Conservation (phyloP, 2,888 invertebrate species). For the Reticulitermes lucifugus region DNA sequence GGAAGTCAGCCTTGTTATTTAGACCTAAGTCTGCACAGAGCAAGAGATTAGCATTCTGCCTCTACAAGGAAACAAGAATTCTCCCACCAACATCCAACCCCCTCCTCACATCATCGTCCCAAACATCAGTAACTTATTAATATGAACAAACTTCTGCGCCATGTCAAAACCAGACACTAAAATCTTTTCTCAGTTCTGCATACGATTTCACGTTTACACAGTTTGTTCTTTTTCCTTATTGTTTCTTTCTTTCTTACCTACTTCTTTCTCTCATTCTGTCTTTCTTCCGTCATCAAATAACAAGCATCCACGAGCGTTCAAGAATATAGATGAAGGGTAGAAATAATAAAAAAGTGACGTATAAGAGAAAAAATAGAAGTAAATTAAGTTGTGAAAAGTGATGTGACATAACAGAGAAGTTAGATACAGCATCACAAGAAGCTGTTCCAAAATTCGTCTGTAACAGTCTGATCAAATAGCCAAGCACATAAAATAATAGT, state of each 20-base stretch:
- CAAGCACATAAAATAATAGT: too few species aligned
- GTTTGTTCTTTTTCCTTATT: conserved; percentile 35
- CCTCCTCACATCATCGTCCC: conserved; percentile 3
- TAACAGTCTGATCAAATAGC: too few species aligned
- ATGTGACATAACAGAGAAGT: conserved; percentile 30
- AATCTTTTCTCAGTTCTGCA: conserved; percentile 31
- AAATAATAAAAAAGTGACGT: conserved; percentile 14
- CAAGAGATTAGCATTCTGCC: conserved; percentile 28
- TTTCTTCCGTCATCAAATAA: conserved; percentile 38
- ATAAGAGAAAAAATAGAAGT: conserved; percentile 14
- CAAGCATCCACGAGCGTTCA: conserved; percentile 36
- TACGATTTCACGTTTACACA: conserved; percentile 38
- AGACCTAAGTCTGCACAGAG: neutral
- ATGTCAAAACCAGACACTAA: conserved; percentile 65
- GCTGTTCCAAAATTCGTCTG: too few species aligned
- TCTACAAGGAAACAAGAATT: conserved; percentile 19
- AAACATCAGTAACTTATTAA: conserved; percentile 60
- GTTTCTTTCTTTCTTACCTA: neutral
- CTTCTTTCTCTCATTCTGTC: conserved; percentile 14
- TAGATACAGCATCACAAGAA: neutral
- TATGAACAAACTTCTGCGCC: conserved; percentile 65
- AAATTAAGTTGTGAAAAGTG: conserved; percentile 36
- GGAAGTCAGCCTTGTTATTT: conserved; percentile 1
- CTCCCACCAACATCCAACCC: neutral
- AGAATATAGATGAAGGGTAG: conserved; percentile 38